A percentile compares a stretch with the other conserved stretches of the same genome.
These are phyloP conservation scores for Myripristis murdjan DNA, from an alignment of 2,797 vertebrate species.

Conservation along the genomic window DNA sequence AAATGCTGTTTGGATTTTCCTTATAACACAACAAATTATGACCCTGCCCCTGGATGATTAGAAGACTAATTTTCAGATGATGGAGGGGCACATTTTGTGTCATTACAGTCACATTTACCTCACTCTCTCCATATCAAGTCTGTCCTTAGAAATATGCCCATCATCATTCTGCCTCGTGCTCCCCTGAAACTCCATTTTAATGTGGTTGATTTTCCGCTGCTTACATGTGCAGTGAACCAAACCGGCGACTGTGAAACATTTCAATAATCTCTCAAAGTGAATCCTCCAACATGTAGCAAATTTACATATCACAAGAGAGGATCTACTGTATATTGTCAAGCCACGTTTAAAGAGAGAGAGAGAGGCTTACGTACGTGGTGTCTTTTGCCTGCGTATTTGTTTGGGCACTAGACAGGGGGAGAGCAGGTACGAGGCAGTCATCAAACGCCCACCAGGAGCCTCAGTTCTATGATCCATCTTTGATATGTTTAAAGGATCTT, in stretches of 20 bases:
- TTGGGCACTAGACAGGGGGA: conserved; percentile 27
- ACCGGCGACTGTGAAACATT: conserved; percentile 65
- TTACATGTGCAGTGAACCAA: conserved; percentile 70
- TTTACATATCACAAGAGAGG: conserved; percentile 75
- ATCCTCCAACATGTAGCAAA: conserved; percentile 56
- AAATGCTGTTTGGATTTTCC: conserved; percentile 13
- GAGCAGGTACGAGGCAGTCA: conserved; percentile 40
- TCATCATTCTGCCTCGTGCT: conserved; percentile 55
- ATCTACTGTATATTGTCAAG: conserved; percentile 61
- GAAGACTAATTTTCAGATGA: conserved; percentile 15
- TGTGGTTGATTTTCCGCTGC: conserved; percentile 62
- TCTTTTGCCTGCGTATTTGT: conserved; percentile 56
- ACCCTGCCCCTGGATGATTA: conserved; percentile 2
- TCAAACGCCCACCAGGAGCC: conserved; percentile 42
- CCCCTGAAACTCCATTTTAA: conserved; percentile 60
- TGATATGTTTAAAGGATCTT: conserved; percentile 57
- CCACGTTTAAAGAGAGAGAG: conserved; percentile 27
- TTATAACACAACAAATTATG: neutral
- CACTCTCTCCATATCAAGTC: conserved; percentile 5
- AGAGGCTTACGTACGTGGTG: conserved; percentile 23
- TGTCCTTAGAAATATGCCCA: conserved; percentile 47
- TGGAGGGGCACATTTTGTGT: conserved; percentile 8
- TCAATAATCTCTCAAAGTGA: conserved; percentile 74
- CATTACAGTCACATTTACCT: conserved; percentile 23
- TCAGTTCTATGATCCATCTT: conserved; percentile 42